Conservation (phyloP, 2,888 invertebrate genomes). For the Unio delphinus region DNA sequence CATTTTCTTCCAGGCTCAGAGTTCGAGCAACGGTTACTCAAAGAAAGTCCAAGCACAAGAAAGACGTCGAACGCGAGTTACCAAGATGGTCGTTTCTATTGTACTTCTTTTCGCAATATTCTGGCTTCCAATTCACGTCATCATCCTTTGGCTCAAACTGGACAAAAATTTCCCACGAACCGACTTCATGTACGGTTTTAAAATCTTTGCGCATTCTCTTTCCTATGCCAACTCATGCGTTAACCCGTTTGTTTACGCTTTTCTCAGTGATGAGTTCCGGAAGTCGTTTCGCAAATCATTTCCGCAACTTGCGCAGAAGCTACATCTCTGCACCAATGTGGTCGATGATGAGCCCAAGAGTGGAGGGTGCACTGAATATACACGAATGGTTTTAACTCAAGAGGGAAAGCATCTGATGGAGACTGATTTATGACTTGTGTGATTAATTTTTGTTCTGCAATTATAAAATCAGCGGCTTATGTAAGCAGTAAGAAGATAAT, state of each 20-base stretch:
- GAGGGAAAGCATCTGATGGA: constrained; percentile 32
- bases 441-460: no score
- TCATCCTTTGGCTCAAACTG: constrained; percentile 51
- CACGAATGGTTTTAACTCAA: constrained; percentile 13
- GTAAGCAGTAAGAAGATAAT: no score
- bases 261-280: constrained; percentile 64
- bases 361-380: constrained; percentile 22
- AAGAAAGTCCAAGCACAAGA: constrained; percentile 37
- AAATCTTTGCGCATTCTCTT: constrained; percentile 60
- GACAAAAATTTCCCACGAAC: constrained; percentile 49
- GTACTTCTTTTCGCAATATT: constrained; percentile 61
- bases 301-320: constrained; percentile 36
- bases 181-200: constrained; percentile 40
- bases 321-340: constrained; percentile 28
- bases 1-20: constrained; percentile 19
- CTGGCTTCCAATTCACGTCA: constrained; percentile 47
- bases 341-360: constrained; percentile 21
- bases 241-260: constrained; percentile 66
- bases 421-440: constrained; percentile 22
- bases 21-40: constrained; percentile 24
- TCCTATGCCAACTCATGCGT: constrained; percentile 65
- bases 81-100: constrained; percentile 63
- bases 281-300: constrained; percentile 60
- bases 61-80: constrained; percentile 45
- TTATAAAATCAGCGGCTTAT: no score